Evolutionary conservation across 2,113 vertebrate genomes (phyloP).

Genomic region (Macquaria ambigua): DNA sequence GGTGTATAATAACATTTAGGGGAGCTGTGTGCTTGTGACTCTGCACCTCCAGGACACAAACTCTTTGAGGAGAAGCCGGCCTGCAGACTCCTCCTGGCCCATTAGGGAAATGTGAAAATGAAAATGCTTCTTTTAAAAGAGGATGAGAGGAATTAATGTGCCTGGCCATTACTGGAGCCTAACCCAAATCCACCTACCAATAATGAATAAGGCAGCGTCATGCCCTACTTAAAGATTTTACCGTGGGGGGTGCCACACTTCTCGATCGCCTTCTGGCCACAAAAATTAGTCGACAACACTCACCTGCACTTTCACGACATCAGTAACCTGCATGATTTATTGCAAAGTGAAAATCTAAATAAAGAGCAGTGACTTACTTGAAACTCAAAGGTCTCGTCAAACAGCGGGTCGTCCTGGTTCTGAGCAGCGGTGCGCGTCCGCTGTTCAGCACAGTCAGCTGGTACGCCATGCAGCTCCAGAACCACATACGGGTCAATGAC

Average conservation of each 20-base stretch:
- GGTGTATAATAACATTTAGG: neutral
- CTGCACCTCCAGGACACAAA: too few species aligned
- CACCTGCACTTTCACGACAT: neutral
- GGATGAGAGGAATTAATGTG: neutral
- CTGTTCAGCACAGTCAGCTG: conserved; percentile 94
- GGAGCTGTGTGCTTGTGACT: neutral
- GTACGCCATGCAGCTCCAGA: conserved; percentile 96
- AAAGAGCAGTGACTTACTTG: conserved; percentile 78
- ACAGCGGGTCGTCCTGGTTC: conserved; percentile 96
- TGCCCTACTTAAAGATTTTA: neutral
- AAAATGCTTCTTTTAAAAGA: conserved; percentile 4
- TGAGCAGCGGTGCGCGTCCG: conserved; percentile 96
- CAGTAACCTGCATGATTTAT: too few species aligned
- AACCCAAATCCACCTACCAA: neutral
- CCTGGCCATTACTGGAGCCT: too few species aligned
- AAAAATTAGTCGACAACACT: too few species aligned
- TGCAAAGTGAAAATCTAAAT: neutral
- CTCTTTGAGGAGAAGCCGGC: too few species aligned
- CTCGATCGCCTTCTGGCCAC: neutral
- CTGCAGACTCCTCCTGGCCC: too few species aligned
- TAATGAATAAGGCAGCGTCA: neutral
- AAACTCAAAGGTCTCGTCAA: conserved; percentile 98
- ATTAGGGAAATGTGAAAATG: too few species aligned
- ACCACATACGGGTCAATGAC: conserved; percentile 98
- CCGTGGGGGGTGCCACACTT: too few species aligned